Evolutionary conservation across 2,888 invertebrate species (phyloP), one percentile per base, ranked within the genome.

Genomic region (Thereva nobilitata): DNA sequence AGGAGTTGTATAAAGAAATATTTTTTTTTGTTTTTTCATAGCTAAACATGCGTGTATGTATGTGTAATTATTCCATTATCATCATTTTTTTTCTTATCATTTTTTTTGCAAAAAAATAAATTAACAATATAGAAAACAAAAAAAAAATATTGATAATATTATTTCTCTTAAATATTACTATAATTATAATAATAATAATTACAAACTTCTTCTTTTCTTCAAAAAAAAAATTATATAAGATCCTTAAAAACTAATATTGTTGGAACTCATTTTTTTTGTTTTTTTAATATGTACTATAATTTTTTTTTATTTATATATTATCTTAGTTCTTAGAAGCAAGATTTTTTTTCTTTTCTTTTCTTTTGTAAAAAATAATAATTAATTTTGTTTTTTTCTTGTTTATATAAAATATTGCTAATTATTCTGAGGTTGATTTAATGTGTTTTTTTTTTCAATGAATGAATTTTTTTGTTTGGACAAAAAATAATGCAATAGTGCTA

Each of bases 1-100:
- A 64, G 64, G 45, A 47, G 64, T 45, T 64, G 64, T 64, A 64
- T 54, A 64, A 47, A 64, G 53, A 54, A 4, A 42, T 10, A 44
- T 56, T 41, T 44, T 34, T 64, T 53, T 54, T 64, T 61, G 42
- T 9, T 5, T 61, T 61, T 50, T 61, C 50, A 50, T 61, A 50
- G 23, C 23, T 23, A 40, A 50, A 50, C 49, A 50, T 47, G 42
- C 42, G 10, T 47, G 47, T 47, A 47, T n/a, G 9, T 45, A 10
- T 45, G 1, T 45, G 9, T 45, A 10, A 4, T 44, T 7, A 44
- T 44, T 44, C 9, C 44, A 44, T n/a, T 44, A n/a, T 44, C 4
- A 8, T 7, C 10, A 8, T 44, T 44, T 44, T 44, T n/a, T 44
- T 44, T 44, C 10, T 7, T 7, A 1, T 44, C 9, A 8, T 44